Base-by-base conservation (phyloP, 92 coral and sea anemone species). In the Siderastrea radians region DNA sequence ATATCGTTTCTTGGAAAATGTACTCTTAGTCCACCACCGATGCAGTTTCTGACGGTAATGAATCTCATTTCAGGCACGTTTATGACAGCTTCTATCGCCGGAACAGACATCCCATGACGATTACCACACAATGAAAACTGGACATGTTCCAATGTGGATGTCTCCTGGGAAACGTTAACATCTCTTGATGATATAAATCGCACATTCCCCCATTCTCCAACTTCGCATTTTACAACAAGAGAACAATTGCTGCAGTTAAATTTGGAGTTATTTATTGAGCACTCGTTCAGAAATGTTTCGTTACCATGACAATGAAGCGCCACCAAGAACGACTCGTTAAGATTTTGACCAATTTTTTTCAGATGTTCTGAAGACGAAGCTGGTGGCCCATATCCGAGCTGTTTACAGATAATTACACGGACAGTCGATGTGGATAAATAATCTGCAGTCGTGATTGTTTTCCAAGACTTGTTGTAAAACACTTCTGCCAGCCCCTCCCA, bases 401-500 rank as follows among this genome's bases (percentile, higher is more conserved):
- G 90, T 61, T 26, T 89, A 84, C 95, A 92, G 43, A 92, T 59
- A 6, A 80, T 87, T 26, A 0, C 38, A 26, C 38, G 38, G 38
- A 26, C 38, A 26, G 38, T 26, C 38, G 0, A 26, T 26, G 38
- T 26, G 38, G 38, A 26, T 26, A 26, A 26, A 0, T 26, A 53
- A 80, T 49, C 49, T n/a, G 90, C 46, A 16, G 74, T 75, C 44
- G 81, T 67, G 1, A 92, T 65, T 19, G 91, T 91, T 79, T 63
- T 79, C 95, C 95, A 92, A 11, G 79, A 49, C 5, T 86, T 75
- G 38, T 90, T 53, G 49, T 89, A 49, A 70, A 53, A 80, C 9
- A 67, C 65, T 46, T 89, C 90, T 26, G 74, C 67, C 48, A 83
- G 70, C 26, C 95, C 95, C 45, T 92, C 82, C 95, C 95, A 92